phyloP scores from a whole-genome alignment of 2,888 invertebrate species.

The Andrena bicolor region DNA sequence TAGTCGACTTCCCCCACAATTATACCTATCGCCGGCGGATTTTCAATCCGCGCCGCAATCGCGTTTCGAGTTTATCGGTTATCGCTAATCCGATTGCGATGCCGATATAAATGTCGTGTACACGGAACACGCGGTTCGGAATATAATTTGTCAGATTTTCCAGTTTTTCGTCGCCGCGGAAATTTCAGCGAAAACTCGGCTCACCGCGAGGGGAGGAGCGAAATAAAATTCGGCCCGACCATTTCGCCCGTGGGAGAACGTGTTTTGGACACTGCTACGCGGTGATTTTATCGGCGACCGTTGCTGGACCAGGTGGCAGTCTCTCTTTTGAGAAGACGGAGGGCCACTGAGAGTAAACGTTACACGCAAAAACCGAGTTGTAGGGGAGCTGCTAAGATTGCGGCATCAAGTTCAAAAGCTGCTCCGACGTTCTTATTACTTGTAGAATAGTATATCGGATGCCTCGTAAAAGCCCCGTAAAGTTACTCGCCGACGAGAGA shows the following conservation, averaged over 20 bases:
- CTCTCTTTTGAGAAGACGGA: background rate
- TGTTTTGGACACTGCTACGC: background rate
- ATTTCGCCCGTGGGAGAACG: too few relatives aligned
- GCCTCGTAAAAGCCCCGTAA: conserved; percentile 61
- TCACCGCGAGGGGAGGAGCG: too few relatives aligned
- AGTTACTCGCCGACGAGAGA: conserved; percentile 48
- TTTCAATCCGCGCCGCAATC: background rate
- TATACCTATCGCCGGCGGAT: conserved; percentile 9
- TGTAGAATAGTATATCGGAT: conserved; percentile 55
- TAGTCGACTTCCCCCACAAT: background rate
- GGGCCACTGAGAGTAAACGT: background rate
- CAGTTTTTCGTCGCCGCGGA: background rate
- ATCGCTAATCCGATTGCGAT: conserved; percentile 13
- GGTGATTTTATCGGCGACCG: background rate
- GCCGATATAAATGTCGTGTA: conserved; percentile 11
- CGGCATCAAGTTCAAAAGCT: conserved; percentile 40
- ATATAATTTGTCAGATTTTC: conserved; percentile 18
- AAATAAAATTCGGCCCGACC: too few relatives aligned
- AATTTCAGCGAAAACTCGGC: conserved; percentile 7
- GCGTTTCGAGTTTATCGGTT: conserved; percentile 17
- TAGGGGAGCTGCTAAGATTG: background rate
- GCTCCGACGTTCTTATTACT: conserved; percentile 60
- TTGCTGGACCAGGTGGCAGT: background rate
- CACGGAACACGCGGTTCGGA: background rate
- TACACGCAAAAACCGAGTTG: conserved; percentile 7